These are phyloP conservation scores for Prunella fulvescens DNA, from an alignment of 2,113 vertebrate genomes.

Conservation along the genomic window DNA sequence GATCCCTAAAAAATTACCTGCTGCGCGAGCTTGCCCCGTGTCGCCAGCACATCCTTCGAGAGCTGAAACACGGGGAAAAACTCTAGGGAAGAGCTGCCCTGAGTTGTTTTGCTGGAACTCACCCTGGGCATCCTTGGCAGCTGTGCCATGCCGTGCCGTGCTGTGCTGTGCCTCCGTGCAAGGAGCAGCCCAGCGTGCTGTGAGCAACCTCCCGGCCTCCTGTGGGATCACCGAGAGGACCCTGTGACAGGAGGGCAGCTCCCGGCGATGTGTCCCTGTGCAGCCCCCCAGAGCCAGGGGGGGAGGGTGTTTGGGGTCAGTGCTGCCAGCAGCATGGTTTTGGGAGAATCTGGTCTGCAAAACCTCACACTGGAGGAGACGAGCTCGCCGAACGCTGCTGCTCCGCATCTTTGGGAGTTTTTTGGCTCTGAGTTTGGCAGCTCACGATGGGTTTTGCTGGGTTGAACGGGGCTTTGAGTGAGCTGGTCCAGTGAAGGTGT, in stretches of 20 bases:
- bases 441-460: neutral
- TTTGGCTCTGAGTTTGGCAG: neutral
- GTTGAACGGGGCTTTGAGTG: no score
- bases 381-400: neutral
- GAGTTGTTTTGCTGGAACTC: neutral
- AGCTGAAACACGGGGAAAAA: neutral
- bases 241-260: accelerated
- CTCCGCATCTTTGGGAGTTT: neutral
- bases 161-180: accelerated
- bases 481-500: neutral
- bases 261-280: accelerated
- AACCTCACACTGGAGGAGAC: accelerated
- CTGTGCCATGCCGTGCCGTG: accelerated
- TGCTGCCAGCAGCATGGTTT: accelerated
- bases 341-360: neutral
- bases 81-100: neutral
- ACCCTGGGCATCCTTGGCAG: neutral
- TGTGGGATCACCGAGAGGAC: accelerated
- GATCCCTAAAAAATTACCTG: neutral
- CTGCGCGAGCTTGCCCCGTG: accelerated
- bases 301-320: neutral
- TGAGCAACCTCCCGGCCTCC: accelerated
- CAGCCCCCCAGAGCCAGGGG: accelerated
- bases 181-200: neutral
- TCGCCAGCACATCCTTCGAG: neutral